Evolutionary conservation across 1,140 invertebrate genomes (phyloP), one percentile per base, ranked within the genome.

Genomic region (Diabrotica virgifera): DNA sequence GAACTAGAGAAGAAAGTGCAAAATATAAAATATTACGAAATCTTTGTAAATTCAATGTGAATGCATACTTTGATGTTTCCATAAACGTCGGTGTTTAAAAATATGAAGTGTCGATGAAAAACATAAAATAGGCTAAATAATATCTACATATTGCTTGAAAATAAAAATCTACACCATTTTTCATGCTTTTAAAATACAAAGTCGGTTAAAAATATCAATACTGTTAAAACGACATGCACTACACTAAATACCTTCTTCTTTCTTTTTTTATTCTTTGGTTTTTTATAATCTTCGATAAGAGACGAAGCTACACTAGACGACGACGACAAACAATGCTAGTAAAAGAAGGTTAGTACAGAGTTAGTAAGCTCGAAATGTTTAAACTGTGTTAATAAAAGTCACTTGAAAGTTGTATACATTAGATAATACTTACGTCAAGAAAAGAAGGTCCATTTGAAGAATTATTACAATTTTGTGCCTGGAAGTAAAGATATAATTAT

Each of bases 231-330:
- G 8, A 13, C 58, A 59, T 59, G 58, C 58, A 59, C 10, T 59
- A 60, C 36, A 51, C n/a, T 53, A 59, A 12, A 51, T 68, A 68
- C 67, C 67, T 68, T 68, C 59, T 62, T 65, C 59, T 60, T 64
- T 68, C 64, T 64, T 53, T 68, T 68, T 64, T 68, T 68, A 61
- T 60, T 65, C 63, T 68, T 68, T 54, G 55, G 57, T 60, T 68
- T 68, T 68, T 68, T 68, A 36, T 36, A 54, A 37, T 65, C 59
- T 54, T 65, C 67, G 10, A 54, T 59, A 54, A 62, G 51, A 24
- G 67, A 68, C 52, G 67, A 64, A 36, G 62, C 62, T 46, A 58
- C 53, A 52, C 52, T 67, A 62, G 67, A 65, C 54, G 67, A 54
- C 8, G 66, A 64, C 59, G 67, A 68, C 58, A 68, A 54, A 46